These are phyloP conservation scores for Pachyrhynchus sulphureomaculatus DNA, from an alignment of 1,140 invertebrate genomes.

Conservation along the genomic window DNA sequence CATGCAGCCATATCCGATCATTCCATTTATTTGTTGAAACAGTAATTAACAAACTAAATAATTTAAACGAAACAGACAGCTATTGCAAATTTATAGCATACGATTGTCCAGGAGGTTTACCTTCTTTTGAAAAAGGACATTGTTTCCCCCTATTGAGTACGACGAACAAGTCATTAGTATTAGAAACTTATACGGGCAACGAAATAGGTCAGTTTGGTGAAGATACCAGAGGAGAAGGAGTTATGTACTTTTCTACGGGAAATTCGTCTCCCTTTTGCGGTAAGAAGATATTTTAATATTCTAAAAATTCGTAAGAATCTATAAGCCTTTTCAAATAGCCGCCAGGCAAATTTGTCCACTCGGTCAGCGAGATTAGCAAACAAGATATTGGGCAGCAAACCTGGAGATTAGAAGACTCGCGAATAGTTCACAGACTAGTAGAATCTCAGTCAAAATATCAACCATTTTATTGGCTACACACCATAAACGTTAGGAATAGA, in stretches of 20 bases:
- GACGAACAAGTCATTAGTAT: constrained; percentile 25
- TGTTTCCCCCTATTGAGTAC: constrained; percentile 48
- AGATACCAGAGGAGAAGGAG: constrained; percentile 46
- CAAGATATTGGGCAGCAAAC: no score
- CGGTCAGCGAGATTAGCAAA: no score
- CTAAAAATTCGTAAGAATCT: no score
- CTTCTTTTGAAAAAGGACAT: constrained; percentile 45
- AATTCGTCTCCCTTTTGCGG: constrained; percentile 48
- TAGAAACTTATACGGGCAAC: constrained; percentile 43
- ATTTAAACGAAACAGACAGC: constrained; percentile 16
- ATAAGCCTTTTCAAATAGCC: no score
- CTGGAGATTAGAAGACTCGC: no score
- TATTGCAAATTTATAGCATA: constrained; percentile 49
- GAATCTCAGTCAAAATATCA: no score
- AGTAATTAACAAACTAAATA: constrained; percentile 38
- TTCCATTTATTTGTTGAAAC: constrained; percentile 50
- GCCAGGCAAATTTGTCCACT: no score
- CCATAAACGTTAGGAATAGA: no score
- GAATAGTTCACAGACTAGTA: no score
- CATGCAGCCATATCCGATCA: constrained; percentile 52
- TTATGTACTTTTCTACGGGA: constrained; percentile 51
- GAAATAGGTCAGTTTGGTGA: constrained; percentile 47
- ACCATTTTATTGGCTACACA: no score
- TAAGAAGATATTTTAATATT: constrained; percentile 36
- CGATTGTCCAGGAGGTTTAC: constrained; percentile 46